Evolutionary conservation across 2,113 vertebrate species (phyloP), one percentile per base, ranked within the genome.

Genomic region (Python bivittatus): DNA sequence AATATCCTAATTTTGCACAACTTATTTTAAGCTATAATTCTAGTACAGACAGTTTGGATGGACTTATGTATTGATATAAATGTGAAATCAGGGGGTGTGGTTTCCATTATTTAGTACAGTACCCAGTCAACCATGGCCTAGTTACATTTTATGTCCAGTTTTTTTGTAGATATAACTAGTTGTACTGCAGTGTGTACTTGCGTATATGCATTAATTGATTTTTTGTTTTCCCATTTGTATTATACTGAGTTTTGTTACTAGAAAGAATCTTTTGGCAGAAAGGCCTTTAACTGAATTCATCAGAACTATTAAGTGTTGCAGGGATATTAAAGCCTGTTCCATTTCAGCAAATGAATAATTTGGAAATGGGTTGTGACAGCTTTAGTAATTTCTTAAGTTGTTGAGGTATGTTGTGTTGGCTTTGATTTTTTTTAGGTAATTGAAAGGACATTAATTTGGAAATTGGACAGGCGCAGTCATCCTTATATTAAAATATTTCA

Each of bases 151-250:
- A 15, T 48, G 52, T 27, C 23, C 11, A 23, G 33, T 53, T 52
- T 25, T 86, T 29, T 23, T 54, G 20, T 53, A 57, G 53, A 58
- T 20, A 22, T 60, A 90, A 48, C 38, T 86, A 20, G 12, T 27
- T 12, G 6, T 12, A 83, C 23, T 57, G 22, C 33, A 92, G 64
- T 38, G 22, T 92, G 42, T 68, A 33, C 8, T 79, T 29, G 61
- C n/a, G 52, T 23, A 33, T 87, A 23, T 52, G 1, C 56, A 56
- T 44, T 60, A 83, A n/a, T 58, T 17, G 33, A 2, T 53, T 60
- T 13, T 5, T 1, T 94, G 54, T 83, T 29, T 92, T 91, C 29
- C 2, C 93, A 88, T 48, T 84, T 61, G 84, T 91, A 95, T 72
- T n/a, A 29, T 60, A 94, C 93, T 91, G 90, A 68, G 89, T 91